Percentiles rank a stretch among this genome's conserved stretches.
phyloP scores from a whole-genome alignment of 2,113 vertebrate species.

The Plotosus lineatus region DNA sequence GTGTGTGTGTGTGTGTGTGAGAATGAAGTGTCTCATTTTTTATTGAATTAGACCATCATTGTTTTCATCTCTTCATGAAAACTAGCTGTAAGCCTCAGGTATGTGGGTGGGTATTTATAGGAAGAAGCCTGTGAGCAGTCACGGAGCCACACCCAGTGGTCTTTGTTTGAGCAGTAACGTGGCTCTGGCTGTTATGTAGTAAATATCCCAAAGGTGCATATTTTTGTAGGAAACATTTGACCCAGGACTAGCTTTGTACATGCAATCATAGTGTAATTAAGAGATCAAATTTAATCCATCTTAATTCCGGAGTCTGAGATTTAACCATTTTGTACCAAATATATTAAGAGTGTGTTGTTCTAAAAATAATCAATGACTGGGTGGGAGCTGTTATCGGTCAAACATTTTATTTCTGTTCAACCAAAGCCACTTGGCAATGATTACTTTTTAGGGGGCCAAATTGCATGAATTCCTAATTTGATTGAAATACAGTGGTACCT shows the following conservation, averaged over 20 bases:
- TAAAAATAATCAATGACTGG: not conserved
- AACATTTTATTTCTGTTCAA: not conserved
- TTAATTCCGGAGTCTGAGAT: not conserved
- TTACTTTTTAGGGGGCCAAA: not conserved
- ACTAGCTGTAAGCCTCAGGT: not conserved
- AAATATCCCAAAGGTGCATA: not conserved
- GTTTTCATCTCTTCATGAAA: not conserved
- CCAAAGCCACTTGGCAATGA: not conserved
- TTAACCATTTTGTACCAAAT: not conserved
- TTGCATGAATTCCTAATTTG: too few species aligned
- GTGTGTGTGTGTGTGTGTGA: conserved; percentile 62
- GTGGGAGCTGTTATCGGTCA: not conserved
- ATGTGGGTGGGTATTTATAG: not conserved
- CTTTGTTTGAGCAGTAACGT: not conserved
- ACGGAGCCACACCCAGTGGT: not conserved
- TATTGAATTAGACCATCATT: not conserved
- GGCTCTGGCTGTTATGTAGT: too few species aligned
- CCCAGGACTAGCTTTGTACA: too few species aligned
- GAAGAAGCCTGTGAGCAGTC: too few species aligned
- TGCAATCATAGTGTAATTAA: too few species aligned
- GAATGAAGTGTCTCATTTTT: too few species aligned
- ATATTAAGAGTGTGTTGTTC: too few species aligned
- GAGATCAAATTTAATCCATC: not conserved
- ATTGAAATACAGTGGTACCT: too few species aligned
- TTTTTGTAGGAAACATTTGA: too few species aligned